Conservation (phyloP, 1,140 invertebrate species). For the Aphidius gifuensis region DNA sequence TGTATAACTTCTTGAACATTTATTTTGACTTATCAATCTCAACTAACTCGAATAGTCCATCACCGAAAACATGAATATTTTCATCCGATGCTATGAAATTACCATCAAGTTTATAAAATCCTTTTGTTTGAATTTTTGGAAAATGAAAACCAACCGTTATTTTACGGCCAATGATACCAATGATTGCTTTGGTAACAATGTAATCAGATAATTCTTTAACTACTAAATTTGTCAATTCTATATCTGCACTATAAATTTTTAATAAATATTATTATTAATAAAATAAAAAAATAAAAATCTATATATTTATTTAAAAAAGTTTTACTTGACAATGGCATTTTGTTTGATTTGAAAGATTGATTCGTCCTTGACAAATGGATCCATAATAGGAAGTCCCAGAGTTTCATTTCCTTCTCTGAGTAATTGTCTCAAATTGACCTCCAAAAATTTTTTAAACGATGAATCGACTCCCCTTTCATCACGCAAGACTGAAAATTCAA, state of each 20-base stretch:
- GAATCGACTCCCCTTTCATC: background rate
- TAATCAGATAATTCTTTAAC: background rate
- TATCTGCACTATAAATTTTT: too few relatives aligned
- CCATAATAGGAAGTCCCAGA: constrained; percentile 8
- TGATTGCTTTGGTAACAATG: background rate
- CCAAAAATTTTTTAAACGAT: background rate
- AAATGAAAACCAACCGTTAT: background rate
- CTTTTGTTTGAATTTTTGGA: background rate
- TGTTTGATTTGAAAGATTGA: background rate
- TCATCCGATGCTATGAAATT: background rate
- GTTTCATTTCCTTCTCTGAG: constrained; percentile 9
- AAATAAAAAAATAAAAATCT: too few relatives aligned
- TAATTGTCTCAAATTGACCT: constrained; percentile 6
- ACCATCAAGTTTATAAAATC: background rate
- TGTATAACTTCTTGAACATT: too few relatives aligned
- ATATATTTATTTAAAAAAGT: too few relatives aligned
- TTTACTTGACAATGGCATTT: too few relatives aligned
- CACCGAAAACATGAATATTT: background rate
- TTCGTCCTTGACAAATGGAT: constrained; percentile 6
- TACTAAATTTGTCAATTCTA: too few relatives aligned
- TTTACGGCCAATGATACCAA: background rate
- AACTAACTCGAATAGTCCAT: background rate
- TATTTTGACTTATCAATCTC: too few relatives aligned
- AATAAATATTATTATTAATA: too few relatives aligned
- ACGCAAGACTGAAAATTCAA: background rate